These are phyloP conservation scores for Drosophila trapezifrons DNA, from an alignment of 1,140 invertebrate species.

Conservation along the genomic window DNA sequence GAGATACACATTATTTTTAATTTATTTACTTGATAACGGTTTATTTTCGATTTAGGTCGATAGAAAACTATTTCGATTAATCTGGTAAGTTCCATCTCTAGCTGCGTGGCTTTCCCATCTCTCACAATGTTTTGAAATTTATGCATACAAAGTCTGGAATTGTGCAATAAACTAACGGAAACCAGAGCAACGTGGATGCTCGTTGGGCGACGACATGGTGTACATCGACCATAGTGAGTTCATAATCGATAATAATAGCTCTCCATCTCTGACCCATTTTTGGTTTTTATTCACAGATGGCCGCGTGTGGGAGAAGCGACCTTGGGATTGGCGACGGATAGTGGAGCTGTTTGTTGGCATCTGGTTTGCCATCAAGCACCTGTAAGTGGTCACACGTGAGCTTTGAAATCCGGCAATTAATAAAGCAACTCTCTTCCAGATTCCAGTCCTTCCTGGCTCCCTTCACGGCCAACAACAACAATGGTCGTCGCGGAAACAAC, in stretches of 20 bases:
- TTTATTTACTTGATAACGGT: too few species aligned
- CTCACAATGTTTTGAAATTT: slow-evolving; percentile 5
- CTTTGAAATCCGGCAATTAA: neutral
- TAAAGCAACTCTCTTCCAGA: slow-evolving; percentile 10
- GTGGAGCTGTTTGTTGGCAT: slow-evolving; percentile 61
- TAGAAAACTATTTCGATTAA: neutral
- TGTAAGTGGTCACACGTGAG: slow-evolving; percentile 39
- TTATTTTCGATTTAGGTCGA: neutral
- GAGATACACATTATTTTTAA: too few species aligned
- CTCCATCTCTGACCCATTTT: neutral
- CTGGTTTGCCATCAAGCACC: slow-evolving; percentile 62
- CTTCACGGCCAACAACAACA: slow-evolving; percentile 42
- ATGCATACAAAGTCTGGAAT: neutral
- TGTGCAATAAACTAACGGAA: slow-evolving; percentile 1
- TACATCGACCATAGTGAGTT: slow-evolving; percentile 57
- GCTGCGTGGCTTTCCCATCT: neutral
- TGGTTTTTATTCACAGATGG: slow-evolving; percentile 44
- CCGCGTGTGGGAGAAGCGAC: slow-evolving; percentile 74
- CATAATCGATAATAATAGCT: neutral
- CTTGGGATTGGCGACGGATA: slow-evolving; percentile 65
- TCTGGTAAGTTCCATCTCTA: neutral
- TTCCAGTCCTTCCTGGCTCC: slow-evolving; percentile 61
- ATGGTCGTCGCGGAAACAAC: slow-evolving; percentile 35
- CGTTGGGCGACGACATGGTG: slow-evolving; percentile 30
- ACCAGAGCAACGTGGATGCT: neutral